These are phyloP conservation scores for Pionites leucogaster DNA, from an alignment of 2,113 vertebrate species.

Conservation along the genomic window DNA sequence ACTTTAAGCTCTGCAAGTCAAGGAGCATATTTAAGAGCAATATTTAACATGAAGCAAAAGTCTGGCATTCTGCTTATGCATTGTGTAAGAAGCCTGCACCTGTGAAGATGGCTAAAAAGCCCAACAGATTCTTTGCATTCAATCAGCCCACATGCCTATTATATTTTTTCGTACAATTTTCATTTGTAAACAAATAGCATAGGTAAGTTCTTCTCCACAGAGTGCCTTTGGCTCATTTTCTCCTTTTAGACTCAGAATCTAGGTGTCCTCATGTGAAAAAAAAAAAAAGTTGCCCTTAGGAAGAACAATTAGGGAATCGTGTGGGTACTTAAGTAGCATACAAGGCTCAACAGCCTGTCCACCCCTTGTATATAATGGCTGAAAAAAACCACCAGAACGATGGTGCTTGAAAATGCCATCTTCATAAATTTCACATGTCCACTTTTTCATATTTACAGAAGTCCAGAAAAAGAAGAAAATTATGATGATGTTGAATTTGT, in stretches of 20 bases:
- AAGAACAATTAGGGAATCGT: neutral
- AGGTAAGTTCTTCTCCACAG: neutral
- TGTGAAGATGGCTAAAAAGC: neutral
- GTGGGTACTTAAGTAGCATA: neutral
- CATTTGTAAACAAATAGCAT: neutral
- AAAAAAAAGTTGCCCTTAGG: neutral
- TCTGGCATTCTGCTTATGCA: neutral
- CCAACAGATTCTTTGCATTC: neutral
- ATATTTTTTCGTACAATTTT: neutral
- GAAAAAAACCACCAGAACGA: neutral
- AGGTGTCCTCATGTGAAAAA: neutral
- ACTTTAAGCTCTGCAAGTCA: neutral
- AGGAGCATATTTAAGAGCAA: neutral
- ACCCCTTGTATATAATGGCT: neutral
- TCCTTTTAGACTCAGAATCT: neutral
- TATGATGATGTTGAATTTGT: conserved; percentile 81
- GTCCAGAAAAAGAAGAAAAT: conserved; percentile 75
- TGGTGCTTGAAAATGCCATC: neutral
- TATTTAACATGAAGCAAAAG: neutral
- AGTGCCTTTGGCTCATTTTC: neutral
- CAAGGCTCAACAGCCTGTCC: neutral
- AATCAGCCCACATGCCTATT: neutral
- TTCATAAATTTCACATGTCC: neutral
- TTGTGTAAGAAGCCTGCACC: neutral
- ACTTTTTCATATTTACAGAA: conserved; percentile 62